A percentile compares a stretch with the other conserved stretches of the same genome.
phyloP scores from a whole-genome alignment of 2,888 invertebrate genomes.

The Lypha dubia region DNA sequence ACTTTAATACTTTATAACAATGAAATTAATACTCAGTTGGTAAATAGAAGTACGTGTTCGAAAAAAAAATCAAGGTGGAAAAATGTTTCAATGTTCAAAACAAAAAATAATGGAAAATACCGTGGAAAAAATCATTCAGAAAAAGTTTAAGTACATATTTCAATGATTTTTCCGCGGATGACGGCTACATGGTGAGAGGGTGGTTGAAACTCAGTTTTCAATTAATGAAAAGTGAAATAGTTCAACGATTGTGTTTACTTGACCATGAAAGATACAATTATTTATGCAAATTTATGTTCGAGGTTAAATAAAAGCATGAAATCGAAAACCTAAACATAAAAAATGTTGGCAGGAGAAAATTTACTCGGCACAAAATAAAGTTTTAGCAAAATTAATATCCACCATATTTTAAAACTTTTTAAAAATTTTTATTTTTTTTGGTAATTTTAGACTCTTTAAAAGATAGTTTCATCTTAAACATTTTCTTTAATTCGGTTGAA shows the following conservation, averaged over 20 bases:
- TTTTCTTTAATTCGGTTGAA: no score
- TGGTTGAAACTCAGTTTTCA: neutral
- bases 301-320: neutral
- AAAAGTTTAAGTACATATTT: no score
- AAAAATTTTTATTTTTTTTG: no score
- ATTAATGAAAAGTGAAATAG: neutral
- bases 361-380: no score
- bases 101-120: no score
- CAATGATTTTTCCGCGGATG: neutral
- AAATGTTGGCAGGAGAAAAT: no score
- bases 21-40: conserved; percentile 3
- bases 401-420: no score
- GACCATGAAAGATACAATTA: neutral
- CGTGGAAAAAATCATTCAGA: neutral
- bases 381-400: no score
- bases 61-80: neutral
- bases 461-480: no score
- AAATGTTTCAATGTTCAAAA: neutral
- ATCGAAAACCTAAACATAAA: neutral
- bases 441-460: no score
- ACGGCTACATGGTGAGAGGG: no score
- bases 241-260: neutral
- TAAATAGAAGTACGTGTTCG: neutral
- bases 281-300: conserved; percentile 14
- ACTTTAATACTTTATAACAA: conserved; percentile 13